Evolutionary conservation across 2,888 invertebrate genomes (phyloP), one percentile per base, ranked within the genome.

Genomic region (Pyrocoelia pectoralis): DNA sequence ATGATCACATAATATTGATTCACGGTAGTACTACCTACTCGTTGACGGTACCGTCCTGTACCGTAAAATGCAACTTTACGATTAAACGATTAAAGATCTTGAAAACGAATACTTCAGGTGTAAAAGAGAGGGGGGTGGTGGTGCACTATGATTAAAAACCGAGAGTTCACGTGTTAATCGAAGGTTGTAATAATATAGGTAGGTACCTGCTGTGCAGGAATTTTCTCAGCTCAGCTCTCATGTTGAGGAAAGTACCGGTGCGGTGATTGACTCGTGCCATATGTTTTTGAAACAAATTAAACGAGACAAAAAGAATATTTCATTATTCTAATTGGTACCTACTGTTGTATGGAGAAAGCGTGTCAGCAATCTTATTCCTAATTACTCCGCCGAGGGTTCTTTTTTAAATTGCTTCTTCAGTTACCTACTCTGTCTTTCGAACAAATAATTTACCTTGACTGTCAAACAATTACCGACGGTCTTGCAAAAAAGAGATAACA

Each of bases 401-500:
- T 24, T 3, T 24, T 24, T 24, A 24, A n/a, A n/a, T n/a, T n/a
- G n/a, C n/a, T n/a, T n/a, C n/a, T n/a, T n/a, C n/a, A n/a, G n/a
- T n/a, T n/a, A n/a, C n/a, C n/a, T n/a, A n/a, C n/a, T n/a, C n/a
- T 2, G 40, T 40, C 3, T 14, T 13, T 13, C 40, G 40, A 40
- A 6, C 40, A 40, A 24, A 24, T 6, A 33, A 33, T 24, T 50
- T 24, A 50, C 50, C 50, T 50, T 50, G 50, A 13, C 29, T 52
- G 33, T 38, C 52, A 19, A 19, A 9, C 10, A 10, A 17, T 50
- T 52, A 10, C 24, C 24, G 4, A 50, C 15, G 12, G 6, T n/a
- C 15, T 33, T 29, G 12, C 24, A 52, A 52, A 52, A 52, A 12
- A 17, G 15, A 50, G 3, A 52, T 38, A 33, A 33, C 13, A 19